A percentile compares a stretch with the other conserved stretches of the same genome.
Conservation (phyloP, 2,113 vertebrate species). For the Leptobrachium ailaonicum region DNA sequence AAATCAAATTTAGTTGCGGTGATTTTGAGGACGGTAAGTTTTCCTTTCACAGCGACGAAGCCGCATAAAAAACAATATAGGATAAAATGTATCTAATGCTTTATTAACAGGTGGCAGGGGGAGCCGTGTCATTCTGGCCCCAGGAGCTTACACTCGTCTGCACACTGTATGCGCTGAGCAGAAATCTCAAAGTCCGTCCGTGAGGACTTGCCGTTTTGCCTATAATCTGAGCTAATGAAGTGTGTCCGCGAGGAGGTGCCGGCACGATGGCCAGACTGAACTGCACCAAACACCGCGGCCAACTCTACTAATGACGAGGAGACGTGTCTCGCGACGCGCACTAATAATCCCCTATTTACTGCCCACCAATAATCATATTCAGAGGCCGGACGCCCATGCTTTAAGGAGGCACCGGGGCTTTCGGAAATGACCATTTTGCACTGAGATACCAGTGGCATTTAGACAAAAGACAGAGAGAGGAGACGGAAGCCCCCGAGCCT, state of each 20-base stretch:
- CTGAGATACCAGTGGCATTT: background rate
- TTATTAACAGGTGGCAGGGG: conserved; percentile 28
- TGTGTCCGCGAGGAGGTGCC: background rate
- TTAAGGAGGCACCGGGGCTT: background rate
- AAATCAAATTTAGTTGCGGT: background rate
- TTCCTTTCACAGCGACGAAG: background rate
- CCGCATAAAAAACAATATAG: too few species aligned
- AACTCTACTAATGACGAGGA: conserved; percentile 1
- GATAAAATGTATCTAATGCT: too few species aligned
- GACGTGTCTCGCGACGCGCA: background rate
- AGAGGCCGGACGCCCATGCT: background rate
- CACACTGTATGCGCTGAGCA: background rate
- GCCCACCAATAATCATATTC: background rate
- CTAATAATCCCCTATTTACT: conserved; percentile 12
- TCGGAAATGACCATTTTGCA: background rate
- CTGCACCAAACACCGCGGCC: conserved; percentile 1
- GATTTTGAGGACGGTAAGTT: background rate
- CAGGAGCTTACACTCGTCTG: conserved; percentile 34
- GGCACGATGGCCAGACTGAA: background rate
- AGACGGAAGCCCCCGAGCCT: background rate
- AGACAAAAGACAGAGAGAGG: background rate
- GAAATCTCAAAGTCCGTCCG: conserved; percentile 5
- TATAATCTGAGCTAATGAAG: conserved; percentile 44
- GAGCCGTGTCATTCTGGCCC: conserved; percentile 11
- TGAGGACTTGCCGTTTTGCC: conserved; percentile 23